Percentiles rank a stretch among this genome's conserved stretches.
phyloP scores from a whole-genome alignment of 2,888 invertebrate genomes.

The Tetropium fuscum region DNA sequence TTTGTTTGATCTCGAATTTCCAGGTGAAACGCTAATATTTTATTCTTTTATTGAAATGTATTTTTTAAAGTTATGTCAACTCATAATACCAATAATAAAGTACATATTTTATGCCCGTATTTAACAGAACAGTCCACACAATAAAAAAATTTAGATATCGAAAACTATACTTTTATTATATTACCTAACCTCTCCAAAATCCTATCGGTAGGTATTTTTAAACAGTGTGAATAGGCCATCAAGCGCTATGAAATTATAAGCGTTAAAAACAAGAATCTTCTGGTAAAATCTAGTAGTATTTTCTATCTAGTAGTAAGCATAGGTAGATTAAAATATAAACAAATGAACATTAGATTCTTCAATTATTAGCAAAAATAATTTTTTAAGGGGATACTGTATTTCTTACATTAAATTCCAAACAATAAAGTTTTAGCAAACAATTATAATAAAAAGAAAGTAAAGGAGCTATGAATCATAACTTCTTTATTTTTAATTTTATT shows the following conservation, averaged over 20 bases:
- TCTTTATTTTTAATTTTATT: not conserved
- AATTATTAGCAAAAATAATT: not conserved
- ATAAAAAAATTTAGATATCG: not conserved
- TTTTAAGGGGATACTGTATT: not conserved
- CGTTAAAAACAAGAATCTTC: not conserved
- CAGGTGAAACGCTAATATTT: not conserved
- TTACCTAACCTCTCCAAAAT: not conserved
- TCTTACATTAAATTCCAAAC: conserved; percentile 1
- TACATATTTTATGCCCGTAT: not conserved
- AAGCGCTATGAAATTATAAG: not conserved
- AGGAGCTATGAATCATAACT: not conserved
- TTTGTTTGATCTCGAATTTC: not conserved
- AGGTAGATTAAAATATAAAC: too few species aligned
- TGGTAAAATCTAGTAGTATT: not conserved
- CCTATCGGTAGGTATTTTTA: not conserved
- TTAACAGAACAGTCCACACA: not conserved
- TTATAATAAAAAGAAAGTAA: not conserved
- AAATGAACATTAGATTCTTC: not conserved
- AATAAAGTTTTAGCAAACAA: conserved; percentile 1
- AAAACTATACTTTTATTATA: not conserved
- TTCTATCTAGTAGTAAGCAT: not conserved
- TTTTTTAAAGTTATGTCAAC: too few species aligned
- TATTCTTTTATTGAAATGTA: not conserved
- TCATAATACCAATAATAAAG: not conserved
- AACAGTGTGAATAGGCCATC: too few species aligned